Conservation (phyloP, 2,888 invertebrate species). For the Pyrgus malvae region DNA sequence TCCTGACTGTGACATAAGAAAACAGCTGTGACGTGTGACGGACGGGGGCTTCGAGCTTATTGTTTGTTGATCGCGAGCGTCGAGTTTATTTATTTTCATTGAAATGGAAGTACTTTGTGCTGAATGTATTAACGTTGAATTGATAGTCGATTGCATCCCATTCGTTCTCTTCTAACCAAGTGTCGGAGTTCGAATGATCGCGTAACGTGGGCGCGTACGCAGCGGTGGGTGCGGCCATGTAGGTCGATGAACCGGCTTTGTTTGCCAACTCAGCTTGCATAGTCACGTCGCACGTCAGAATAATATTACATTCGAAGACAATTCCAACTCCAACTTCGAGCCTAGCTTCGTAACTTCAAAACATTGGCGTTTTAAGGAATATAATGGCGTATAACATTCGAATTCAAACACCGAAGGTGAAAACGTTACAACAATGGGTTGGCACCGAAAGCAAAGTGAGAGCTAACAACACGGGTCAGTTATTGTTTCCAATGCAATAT, state of each 20-base stretch:
- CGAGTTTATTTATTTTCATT: neutral
- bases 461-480: constrained; percentile 45
- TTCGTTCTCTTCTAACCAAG: constrained; percentile 22
- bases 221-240: constrained; percentile 68
- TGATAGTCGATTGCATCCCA: constrained; percentile 15
- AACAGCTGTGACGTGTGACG: neutral
- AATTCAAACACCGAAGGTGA: constrained; percentile 43
- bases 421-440: constrained; percentile 54
- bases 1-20: too few relatives aligned
- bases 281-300: constrained; percentile 57
- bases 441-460: constrained; percentile 57
- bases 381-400: constrained; percentile 27
- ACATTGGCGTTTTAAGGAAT: constrained; percentile 8
- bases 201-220: constrained; percentile 66
- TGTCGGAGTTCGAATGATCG: constrained; percentile 44
- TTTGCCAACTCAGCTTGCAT: constrained; percentile 79
- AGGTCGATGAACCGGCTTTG: constrained; percentile 79
- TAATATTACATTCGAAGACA: constrained; percentile 64
- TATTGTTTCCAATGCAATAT: constrained; percentile 34
- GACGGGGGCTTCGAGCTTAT: neutral
- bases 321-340: constrained; percentile 23
- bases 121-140: constrained; percentile 4
- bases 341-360: too few relatives aligned
- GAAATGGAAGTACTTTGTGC: constrained; percentile 2
- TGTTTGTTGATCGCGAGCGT: neutral